These are phyloP conservation scores for Odontamblyopus lacepedii DNA, from an alignment of 2,797 vertebrate genomes.

Conservation along the genomic window DNA sequence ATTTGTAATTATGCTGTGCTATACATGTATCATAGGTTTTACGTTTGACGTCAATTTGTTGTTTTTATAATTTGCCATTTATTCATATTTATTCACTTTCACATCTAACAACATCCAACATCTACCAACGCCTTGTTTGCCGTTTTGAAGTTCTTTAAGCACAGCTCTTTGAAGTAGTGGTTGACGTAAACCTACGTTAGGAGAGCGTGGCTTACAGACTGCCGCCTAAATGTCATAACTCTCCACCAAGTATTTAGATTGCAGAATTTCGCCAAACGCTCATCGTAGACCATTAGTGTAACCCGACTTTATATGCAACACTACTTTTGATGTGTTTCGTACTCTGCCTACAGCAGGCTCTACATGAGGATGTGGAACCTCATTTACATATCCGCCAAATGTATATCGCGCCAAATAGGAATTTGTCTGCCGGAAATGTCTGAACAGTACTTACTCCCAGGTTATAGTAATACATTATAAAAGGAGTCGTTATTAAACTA, in stretches of 20 bases:
- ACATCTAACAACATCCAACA: no score
- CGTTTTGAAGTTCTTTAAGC: neutral
- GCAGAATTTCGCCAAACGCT: neutral
- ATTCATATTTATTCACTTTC: no score
- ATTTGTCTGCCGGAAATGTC: neutral
- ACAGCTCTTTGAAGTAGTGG: neutral
- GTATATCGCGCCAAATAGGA: slow-evolving; percentile 52
- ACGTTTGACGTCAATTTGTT: neutral
- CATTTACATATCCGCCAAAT: slow-evolving; percentile 58
- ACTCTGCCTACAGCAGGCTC: no score
- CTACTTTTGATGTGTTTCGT: neutral
- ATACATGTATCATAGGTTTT: neutral
- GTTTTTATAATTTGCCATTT: neutral
- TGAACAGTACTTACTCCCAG: neutral
- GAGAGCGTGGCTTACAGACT: neutral
- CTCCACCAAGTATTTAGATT: neutral
- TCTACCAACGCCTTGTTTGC: no score
- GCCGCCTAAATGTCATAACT: neutral
- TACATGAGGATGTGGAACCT: slow-evolving; percentile 3
- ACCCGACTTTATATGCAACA: no score
- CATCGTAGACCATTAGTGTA: no score
- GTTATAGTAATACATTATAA: no score
- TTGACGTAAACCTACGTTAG: neutral
- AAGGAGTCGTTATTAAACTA: neutral
- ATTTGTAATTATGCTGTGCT: neutral